Evolutionary conservation across 2,888 invertebrate genomes (phyloP), one percentile per base, ranked within the genome.

Genomic region (Pyrochroa serraticornis): DNA sequence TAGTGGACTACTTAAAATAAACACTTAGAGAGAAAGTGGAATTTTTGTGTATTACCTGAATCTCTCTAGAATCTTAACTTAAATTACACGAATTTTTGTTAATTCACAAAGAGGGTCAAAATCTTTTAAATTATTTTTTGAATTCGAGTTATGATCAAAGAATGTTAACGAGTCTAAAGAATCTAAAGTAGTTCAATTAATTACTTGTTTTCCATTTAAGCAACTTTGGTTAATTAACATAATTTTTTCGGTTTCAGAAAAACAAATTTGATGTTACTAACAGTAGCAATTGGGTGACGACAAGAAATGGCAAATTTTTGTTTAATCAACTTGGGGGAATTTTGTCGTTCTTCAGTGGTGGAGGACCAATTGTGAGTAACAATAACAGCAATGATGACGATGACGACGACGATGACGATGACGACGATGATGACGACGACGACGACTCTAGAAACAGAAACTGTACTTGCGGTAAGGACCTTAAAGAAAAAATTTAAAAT

Each of bases 281-380:
- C 45, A 66, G 61, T 12, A 85, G 85, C 72, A 83, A 88, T 70
- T 13, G 35, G 32, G 36, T 52, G 36, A 33, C 13, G 8, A 52
- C 58, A 8, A 49, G 62, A 39, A 82, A 84, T 6, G 84, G 85
- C 63, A 83, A 85, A 75, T 89, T 91, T 76, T 80, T 90, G 52
- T 90, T 91, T 74, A 90, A 91, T 73, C 84, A 88, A 30, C 81
- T 91, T 58, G 88, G 90, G 75, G 87, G 89, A 7, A 79, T 89
- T 63, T 87, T 87, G 71, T 83, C 80, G 41, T 82, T 82, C 55
- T 65, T 84, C 35, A 76, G 84, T 33, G 83, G 83, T 51, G 83
- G 83, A 33, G 62, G 81, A 37, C 81, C 82, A 51, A 65, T 82
- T 30, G 76, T 83, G 39, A 82, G 83, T 45, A 84, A 83, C 84